Conservation (phyloP, 2,888 invertebrate species). For the Arrhopalites spinosus region DNA sequence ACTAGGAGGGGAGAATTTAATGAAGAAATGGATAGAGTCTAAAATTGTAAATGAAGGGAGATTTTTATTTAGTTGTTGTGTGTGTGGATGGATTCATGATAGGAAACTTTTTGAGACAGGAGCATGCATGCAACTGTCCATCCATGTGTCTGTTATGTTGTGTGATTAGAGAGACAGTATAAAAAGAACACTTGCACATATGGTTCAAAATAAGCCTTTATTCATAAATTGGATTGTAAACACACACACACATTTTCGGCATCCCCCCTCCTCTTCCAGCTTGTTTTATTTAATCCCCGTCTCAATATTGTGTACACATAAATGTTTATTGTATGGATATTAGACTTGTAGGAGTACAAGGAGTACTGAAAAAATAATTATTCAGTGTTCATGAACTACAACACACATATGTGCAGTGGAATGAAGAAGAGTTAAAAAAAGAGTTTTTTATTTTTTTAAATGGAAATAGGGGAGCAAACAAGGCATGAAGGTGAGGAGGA, state of each 20-base stretch:
- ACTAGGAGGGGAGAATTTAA: not conserved
- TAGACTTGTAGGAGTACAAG: not conserved
- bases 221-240: constrained; percentile 32
- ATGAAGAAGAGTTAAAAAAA: not conserved
- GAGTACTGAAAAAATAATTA: too few species aligned
- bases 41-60: too few species aligned
- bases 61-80: too few species aligned
- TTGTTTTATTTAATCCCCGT: too few species aligned
- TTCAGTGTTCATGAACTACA: too few species aligned
- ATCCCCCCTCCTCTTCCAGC: too few species aligned
- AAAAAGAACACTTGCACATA: constrained; percentile 31
- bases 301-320: too few species aligned
- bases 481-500: constrained; percentile 10
- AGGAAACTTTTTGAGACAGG: constrained; percentile 1
- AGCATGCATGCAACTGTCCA: constrained; percentile 8
- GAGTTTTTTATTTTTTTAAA: not conserved
- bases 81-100: not conserved
- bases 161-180: not conserved
- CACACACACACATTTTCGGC: not conserved
- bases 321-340: not conserved
- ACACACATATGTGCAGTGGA: not conserved
- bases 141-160: not conserved
- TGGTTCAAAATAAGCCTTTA: constrained; percentile 22
- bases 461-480: not conserved
- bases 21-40: not conserved